Evolutionary conservation across 2,797 vertebrate genomes (phyloP), one percentile per base, ranked within the genome.

Genomic region (Calcarius lapponicus): DNA sequence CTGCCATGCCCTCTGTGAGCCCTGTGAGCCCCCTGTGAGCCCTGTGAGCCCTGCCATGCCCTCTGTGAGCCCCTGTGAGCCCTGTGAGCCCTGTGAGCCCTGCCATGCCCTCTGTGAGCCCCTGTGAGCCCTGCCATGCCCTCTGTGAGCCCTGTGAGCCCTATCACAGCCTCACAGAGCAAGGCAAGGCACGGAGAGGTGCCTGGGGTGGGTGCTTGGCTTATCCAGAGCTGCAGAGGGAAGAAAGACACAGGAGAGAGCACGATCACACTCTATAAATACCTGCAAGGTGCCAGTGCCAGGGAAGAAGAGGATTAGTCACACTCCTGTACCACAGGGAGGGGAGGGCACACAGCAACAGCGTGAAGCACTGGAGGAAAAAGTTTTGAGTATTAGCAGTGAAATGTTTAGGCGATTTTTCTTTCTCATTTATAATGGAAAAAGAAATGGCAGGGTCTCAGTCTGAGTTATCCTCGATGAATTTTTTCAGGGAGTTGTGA

Each of bases 211-310:
- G 50, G 86, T 69, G 34, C 56, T 34, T 53, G 80, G 82, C 76
- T 93, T 57, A 66, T 48, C 86, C 71, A 17, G 34, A 53, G 90
- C 21, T 79, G 86, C 28, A 38, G 92, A 90, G 73, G 76, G 76
- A 81, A 81, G 83, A 53, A 76, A 88, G 80, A 31, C 86, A 53
- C 34, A 12, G 92, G 40, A 84, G 80, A 84, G 90, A 95, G 73
- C 86, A 94, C 3, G 78, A 84, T 90, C 86, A 32, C 58, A 17
- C 80, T 92, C 95, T 93, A 85, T 96, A 95, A 95, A 97, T 95
- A 95, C 94, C 86, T 93, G 81, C 94, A 86, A 95, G 92, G 93
- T 94, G 93, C 54, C 64, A 22, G 86, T 32, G 79, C 60, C 72
- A 57, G 81, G 60, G 56, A 65, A 51, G 86, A 40, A 61, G 71